These are phyloP conservation scores for Neotoxoptera formosana DNA, from an alignment of 1,140 invertebrate species.

Conservation along the genomic window DNA sequence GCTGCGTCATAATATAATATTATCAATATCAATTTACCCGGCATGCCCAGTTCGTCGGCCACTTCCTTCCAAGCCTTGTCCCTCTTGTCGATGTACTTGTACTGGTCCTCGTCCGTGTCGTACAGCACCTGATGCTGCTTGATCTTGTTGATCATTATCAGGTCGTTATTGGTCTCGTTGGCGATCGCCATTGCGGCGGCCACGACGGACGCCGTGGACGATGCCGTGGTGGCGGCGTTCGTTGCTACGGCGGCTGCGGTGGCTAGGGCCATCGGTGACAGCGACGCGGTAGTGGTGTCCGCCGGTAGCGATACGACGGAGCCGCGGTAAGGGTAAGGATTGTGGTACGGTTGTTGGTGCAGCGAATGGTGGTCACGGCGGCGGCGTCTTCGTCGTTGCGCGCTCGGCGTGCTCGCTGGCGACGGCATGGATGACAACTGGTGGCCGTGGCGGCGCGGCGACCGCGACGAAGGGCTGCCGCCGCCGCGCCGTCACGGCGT, in stretches of 20 bases:
- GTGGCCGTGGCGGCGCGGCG: slow-evolving; percentile 27
- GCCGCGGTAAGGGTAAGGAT: background rate
- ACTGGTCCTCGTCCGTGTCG: slow-evolving; percentile 54
- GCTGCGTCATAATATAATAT: background rate
- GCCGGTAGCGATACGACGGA: background rate
- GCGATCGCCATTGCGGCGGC: slow-evolving; percentile 47
- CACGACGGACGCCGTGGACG: slow-evolving; percentile 21
- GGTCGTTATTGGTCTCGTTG: slow-evolving; percentile 43
- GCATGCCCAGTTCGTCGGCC: slow-evolving; percentile 43
- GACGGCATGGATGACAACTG: slow-evolving; percentile 57
- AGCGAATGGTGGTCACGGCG: background rate
- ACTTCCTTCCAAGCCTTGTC: slow-evolving; percentile 54
- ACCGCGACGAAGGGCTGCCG: slow-evolving; percentile 34
- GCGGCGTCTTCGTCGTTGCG: background rate
- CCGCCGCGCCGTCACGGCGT: slow-evolving; percentile 25
- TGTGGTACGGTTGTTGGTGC: background rate
- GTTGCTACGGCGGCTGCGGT: background rate
- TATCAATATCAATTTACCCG: slow-evolving; percentile 25
- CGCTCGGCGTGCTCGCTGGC: slow-evolving; percentile 49
- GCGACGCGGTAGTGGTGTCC: slow-evolving; percentile 33
- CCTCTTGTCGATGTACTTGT: slow-evolving; percentile 57
- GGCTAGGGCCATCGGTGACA: background rate
- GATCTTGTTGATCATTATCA: slow-evolving; percentile 54
- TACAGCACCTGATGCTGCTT: slow-evolving; percentile 45
- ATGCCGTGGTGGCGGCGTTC: slow-evolving; percentile 19